Percentiles rank a stretch among this genome's conserved stretches.
Conservation (phyloP, 2,888 invertebrate species). For the Parapristionchus giblindavisi region DNA sequence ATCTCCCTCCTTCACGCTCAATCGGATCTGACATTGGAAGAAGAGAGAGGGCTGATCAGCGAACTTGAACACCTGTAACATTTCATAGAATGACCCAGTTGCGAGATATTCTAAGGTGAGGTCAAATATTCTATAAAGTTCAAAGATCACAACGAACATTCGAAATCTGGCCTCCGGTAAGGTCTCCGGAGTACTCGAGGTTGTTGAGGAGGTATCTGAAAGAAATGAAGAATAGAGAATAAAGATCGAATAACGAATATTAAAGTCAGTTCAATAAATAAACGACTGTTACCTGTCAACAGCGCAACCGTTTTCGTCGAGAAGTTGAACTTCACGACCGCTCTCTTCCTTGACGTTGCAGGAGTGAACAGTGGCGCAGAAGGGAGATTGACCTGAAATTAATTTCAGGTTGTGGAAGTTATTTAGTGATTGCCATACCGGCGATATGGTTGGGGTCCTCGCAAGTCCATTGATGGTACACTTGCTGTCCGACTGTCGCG, state of each 20-base stretch:
- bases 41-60: conserved; percentile 65
- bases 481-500: conserved; percentile 60
- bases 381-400: conserved; percentile 51
- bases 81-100: neutral
- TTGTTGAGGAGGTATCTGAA: conserved; percentile 59
- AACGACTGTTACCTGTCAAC: conserved; percentile 52
- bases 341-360: conserved; percentile 63
- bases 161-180: conserved; percentile 63
- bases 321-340: conserved; percentile 60
- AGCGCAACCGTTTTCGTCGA: conserved; percentile 67
- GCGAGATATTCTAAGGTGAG: no score
- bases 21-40: conserved; percentile 66
- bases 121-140: no score
- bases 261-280: neutral
- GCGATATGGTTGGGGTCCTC: conserved; percentile 38
- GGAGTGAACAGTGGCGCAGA: conserved; percentile 64
- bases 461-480: conserved; percentile 65
- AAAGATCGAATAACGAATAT: neutral
- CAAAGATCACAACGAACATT: conserved; percentile 47
- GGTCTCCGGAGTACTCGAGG: conserved; percentile 61
- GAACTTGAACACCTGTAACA: conserved; percentile 65
- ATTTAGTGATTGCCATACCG: conserved; percentile 4
- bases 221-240: neutral
- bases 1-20: conserved; percentile 59
- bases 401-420: neutral